Conservation (phyloP, 2,797 vertebrate species). For the Huso huso region DNA sequence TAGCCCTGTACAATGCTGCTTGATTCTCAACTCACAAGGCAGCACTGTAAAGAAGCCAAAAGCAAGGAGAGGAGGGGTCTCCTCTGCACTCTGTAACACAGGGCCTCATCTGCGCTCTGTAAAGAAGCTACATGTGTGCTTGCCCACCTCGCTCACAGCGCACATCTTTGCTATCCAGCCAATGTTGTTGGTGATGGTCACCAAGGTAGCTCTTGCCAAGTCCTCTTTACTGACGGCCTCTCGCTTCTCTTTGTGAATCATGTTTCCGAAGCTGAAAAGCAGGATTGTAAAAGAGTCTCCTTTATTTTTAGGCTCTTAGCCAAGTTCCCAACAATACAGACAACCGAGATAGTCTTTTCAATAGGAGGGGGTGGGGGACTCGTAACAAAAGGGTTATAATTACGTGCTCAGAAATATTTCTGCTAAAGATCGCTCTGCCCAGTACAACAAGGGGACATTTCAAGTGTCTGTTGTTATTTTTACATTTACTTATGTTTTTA, state of each 20-base stretch:
- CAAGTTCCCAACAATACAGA: too few relatives aligned
- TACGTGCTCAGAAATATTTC: too few relatives aligned
- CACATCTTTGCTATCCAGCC: slow-evolving; percentile 81
- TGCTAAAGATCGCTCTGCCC: too few relatives aligned
- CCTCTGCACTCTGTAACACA: too few relatives aligned
- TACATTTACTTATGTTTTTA: too few relatives aligned
- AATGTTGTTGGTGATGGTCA: slow-evolving; percentile 83
- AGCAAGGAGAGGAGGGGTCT: slow-evolving; percentile 42
- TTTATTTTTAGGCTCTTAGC: background rate
- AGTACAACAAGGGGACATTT: too few relatives aligned
- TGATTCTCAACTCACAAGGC: slow-evolving; percentile 78
- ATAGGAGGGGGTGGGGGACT: too few relatives aligned
- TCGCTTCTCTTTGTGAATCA: slow-evolving; percentile 82
- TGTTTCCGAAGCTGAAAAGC: slow-evolving; percentile 71
- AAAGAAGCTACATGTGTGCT: background rate
- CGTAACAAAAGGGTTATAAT: too few relatives aligned
- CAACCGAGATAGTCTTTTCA: too few relatives aligned
- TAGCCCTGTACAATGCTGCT: slow-evolving; percentile 87
- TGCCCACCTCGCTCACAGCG: slow-evolving; percentile 76
- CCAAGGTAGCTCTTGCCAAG: slow-evolving; percentile 74
- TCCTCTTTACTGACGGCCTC: slow-evolving; percentile 81
- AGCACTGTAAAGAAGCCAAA: slow-evolving; percentile 82
- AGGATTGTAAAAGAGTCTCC: background rate
- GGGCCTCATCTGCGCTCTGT: too few relatives aligned
- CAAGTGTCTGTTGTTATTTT: too few relatives aligned